A percentile compares a stretch with the other conserved stretches of the same genome.
phyloP scores from a whole-genome alignment of 2,113 vertebrate genomes.

The Mirza zaza region DNA sequence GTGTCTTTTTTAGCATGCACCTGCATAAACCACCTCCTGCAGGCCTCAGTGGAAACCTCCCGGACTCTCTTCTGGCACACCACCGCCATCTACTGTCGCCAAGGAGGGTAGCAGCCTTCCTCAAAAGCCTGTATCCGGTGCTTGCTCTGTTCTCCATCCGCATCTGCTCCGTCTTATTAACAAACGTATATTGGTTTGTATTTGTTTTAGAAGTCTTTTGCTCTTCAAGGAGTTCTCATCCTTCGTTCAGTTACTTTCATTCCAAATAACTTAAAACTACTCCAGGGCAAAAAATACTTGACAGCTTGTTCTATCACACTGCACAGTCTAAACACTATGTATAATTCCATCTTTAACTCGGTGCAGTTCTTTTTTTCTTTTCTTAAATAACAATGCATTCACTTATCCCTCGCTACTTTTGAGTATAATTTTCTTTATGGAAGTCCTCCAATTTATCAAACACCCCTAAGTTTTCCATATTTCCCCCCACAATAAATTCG shows the following conservation, averaged over 20 bases:
- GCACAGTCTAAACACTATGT: background rate
- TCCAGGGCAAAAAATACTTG: slow-evolving; percentile 25
- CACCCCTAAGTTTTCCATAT: background rate
- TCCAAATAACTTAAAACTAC: slow-evolving; percentile 41
- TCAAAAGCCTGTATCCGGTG: rapidly evolving
- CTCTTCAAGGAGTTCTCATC: background rate
- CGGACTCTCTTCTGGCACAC: slow-evolving; percentile 68
- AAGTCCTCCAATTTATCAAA: slow-evolving; percentile 35
- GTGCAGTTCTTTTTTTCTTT: background rate
- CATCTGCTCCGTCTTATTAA: background rate
- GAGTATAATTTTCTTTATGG: background rate
- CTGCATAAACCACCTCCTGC: slow-evolving; percentile 57
- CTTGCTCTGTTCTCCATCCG: background rate
- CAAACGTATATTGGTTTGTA: background rate
- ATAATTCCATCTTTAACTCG: background rate
- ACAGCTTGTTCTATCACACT: slow-evolving; percentile 20
- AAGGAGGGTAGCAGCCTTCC: slow-evolving; percentile 31
- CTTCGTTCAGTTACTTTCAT: background rate
- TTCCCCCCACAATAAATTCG: background rate
- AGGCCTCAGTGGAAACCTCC: background rate
- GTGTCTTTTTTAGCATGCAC: slow-evolving; percentile 59
- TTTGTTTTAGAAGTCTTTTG: background rate
- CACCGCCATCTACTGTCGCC: slow-evolving; percentile 81
- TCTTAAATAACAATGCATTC: background rate
- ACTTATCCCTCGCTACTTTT: background rate